Conservation (phyloP, 2,797 vertebrate species). For the Choloepus didactylus region DNA sequence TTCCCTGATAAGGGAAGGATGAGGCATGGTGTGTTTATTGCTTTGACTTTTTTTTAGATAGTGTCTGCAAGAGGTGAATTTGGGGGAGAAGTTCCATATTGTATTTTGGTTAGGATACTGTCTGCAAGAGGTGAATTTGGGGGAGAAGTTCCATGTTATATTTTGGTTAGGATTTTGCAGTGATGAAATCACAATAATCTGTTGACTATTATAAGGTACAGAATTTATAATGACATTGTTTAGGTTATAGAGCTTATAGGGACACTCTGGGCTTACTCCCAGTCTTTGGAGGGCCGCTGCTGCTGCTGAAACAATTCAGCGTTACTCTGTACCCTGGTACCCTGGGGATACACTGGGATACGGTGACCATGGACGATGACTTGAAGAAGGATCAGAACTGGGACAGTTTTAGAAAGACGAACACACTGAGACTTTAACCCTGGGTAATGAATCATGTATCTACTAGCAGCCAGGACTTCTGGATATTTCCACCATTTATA, state of each 20-base stretch:
- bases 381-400: background rate
- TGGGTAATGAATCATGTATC: background rate
- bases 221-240: constrained; percentile 33
- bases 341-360: background rate
- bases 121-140: constrained; percentile 19
- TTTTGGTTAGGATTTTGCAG: constrained; percentile 23
- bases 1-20: constrained; percentile 45
- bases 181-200: constrained; percentile 24
- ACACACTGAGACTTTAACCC: background rate
- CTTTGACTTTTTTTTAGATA: constrained; percentile 69
- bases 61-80: constrained; percentile 22
- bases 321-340: background rate
- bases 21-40: constrained; percentile 56
- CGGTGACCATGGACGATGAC: background rate
- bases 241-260: background rate
- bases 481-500: background rate
- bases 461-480: background rate
- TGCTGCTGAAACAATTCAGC: background rate
- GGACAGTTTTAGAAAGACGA: background rate
- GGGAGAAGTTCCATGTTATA: background rate
- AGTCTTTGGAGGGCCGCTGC: background rate
- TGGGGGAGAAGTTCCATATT: background rate
- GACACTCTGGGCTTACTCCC: background rate
- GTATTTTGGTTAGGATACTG: constrained; percentile 27
- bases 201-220: background rate